Percentiles rank a stretch among this genome's conserved stretches.
Evolutionary conservation across 2,888 invertebrate genomes (phyloP).

Genomic region (Eupithecia tripunctaria): DNA sequence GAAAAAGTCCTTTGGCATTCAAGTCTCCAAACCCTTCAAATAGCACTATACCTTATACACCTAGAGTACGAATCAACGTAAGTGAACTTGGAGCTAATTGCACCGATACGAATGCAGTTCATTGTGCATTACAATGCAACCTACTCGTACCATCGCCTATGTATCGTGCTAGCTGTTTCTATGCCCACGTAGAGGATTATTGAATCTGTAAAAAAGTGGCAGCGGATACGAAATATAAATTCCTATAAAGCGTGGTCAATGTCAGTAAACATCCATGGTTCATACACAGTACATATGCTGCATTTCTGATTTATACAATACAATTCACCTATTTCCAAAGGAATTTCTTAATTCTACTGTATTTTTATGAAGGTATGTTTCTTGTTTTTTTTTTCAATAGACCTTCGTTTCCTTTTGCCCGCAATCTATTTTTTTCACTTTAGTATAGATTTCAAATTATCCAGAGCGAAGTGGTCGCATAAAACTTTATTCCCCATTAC

Average conservation of each 20-base stretch:
- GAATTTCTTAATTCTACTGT: too few species aligned
- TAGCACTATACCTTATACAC: background rate
- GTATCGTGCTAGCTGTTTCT: slow-evolving; percentile 8
- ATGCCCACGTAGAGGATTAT: slow-evolving; percentile 16
- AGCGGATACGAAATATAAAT: background rate
- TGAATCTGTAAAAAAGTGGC: background rate
- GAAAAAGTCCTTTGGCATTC: background rate
- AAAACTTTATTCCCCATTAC: background rate
- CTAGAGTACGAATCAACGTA: slow-evolving; percentile 21
- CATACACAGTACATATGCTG: too few species aligned
- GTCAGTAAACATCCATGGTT: too few species aligned
- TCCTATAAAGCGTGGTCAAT: background rate
- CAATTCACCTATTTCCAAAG: too few species aligned
- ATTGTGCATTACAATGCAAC: slow-evolving; percentile 33
- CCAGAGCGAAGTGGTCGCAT: background rate
- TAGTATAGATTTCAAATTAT: background rate
- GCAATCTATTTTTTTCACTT: background rate
- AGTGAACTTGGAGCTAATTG: slow-evolving; percentile 33
- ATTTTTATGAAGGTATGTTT: too few species aligned
- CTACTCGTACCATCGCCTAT: slow-evolving; percentile 21
- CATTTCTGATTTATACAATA: too few species aligned
- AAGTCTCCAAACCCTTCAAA: background rate
- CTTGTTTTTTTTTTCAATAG: background rate
- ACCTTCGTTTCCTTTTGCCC: background rate
- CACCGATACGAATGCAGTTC: slow-evolving; percentile 30